Conservation (phyloP, 2,888 invertebrate species). For the Torymus aiolomorphi region DNA sequence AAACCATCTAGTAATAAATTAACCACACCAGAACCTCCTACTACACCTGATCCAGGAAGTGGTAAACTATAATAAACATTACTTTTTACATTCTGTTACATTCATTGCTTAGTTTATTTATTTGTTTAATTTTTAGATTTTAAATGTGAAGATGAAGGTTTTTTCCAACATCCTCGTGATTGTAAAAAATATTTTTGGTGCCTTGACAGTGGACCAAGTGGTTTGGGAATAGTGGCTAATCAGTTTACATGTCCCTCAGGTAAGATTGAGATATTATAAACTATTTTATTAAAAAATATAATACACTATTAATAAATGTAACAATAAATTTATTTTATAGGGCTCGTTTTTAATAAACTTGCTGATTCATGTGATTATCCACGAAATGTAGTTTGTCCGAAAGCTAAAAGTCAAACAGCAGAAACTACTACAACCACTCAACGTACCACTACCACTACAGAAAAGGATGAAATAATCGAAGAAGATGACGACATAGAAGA, state of each 20-base stretch:
- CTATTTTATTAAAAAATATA: conserved; percentile 20
- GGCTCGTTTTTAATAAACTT: conserved; percentile 92
- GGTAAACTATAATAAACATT: conserved; percentile 76
- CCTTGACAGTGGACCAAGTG: conserved; percentile 90
- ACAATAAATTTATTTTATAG: conserved; percentile 74
- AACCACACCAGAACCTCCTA: conserved; percentile 88
- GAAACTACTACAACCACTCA: conserved; percentile 75
- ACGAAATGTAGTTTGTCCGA: conserved; percentile 89
- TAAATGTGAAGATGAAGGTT: conserved; percentile 94
- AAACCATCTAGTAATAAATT: conserved; percentile 73
- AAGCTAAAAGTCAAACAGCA: conserved; percentile 77
- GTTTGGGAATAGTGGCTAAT: conserved; percentile 92
- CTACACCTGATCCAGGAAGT: conserved; percentile 92
- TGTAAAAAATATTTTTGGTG: conserved; percentile 98
- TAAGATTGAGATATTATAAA: conserved; percentile 66
- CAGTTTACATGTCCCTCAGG: conserved; percentile 95
- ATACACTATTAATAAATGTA: neutral
- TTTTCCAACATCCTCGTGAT: conserved; percentile 92
- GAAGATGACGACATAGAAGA: conserved; percentile 77
- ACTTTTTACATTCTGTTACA: neutral
- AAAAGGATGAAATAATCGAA: conserved; percentile 74
- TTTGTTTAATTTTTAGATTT: conserved; percentile 80
- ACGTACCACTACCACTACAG: conserved; percentile 77
- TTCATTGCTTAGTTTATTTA: neutral
- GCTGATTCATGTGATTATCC: conserved; percentile 95